These are phyloP conservation scores for Palloptera scutellata DNA, from an alignment of 2,888 invertebrate species.

Conservation along the genomic window DNA sequence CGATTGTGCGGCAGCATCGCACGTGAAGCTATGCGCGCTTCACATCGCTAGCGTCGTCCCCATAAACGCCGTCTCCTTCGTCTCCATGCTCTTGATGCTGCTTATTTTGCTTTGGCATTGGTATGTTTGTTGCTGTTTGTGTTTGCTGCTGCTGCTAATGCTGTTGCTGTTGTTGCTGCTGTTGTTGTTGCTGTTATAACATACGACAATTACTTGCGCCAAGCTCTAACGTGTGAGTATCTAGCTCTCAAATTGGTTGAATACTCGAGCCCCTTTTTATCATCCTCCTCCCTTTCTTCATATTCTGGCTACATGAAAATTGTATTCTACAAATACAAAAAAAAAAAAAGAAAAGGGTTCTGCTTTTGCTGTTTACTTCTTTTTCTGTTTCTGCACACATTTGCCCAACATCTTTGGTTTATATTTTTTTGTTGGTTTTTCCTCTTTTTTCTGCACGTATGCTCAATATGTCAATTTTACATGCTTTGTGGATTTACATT, in stretches of 20 bases:
- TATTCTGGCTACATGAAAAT: not conserved
- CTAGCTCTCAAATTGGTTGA: too few relatives aligned
- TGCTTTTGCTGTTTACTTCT: too few relatives aligned
- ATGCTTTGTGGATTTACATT: conserved; percentile 50
- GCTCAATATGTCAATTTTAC: conserved; percentile 57
- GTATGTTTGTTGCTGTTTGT: conserved; percentile 9
- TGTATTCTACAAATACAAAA: too few relatives aligned
- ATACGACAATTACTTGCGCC: conserved; percentile 15
- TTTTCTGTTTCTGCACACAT: too few relatives aligned
- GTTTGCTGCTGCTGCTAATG: conserved; percentile 1
- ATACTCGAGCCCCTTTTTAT: not conserved
- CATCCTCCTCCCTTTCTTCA: not conserved
- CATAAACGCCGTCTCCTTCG: too few relatives aligned
- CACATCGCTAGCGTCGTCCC: too few relatives aligned
- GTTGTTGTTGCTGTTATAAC: conserved; percentile 37
- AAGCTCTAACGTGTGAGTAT: too few relatives aligned
- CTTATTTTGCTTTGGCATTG: not conserved
- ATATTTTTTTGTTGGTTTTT: conserved; percentile 22
- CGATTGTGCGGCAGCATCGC: too few relatives aligned
- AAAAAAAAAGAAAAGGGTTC: too few relatives aligned
- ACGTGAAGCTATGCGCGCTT: too few relatives aligned
- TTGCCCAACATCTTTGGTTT: too few relatives aligned
- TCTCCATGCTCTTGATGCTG: not conserved
- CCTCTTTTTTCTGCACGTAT: conserved; percentile 45
- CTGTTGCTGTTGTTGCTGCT: conserved; percentile 39